These are phyloP conservation scores for Eupithecia inturbata DNA, from an alignment of 2,888 invertebrate species.

Conservation along the genomic window DNA sequence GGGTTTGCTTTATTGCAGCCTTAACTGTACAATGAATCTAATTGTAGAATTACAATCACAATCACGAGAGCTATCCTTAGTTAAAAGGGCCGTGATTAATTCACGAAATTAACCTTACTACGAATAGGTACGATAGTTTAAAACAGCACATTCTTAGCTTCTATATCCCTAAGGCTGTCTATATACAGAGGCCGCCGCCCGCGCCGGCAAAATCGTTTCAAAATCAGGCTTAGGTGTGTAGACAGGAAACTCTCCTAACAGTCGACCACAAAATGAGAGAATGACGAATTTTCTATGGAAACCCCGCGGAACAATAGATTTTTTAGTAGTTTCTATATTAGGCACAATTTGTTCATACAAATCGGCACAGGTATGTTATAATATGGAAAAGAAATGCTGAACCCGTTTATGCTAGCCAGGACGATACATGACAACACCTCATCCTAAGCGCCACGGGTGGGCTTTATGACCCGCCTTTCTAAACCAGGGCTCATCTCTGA, in stretches of 20 bases:
- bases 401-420: neutral
- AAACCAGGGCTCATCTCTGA: constrained; percentile 30
- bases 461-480: constrained; percentile 41
- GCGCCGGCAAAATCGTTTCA: too few relatives aligned
- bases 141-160: neutral
- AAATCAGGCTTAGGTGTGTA: too few relatives aligned
- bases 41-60: neutral
- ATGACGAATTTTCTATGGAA: neutral
- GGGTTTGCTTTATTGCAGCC: too few relatives aligned
- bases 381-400: neutral
- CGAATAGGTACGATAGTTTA: too few relatives aligned
- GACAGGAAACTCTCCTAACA: too few relatives aligned
- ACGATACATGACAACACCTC: constrained; percentile 42
- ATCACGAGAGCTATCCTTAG: neutral
- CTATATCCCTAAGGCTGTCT: neutral
- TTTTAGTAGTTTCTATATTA: too few relatives aligned
- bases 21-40: too few relatives aligned
- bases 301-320: too few relatives aligned
- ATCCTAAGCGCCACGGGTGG: constrained; percentile 33
- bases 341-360: neutral
- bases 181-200: too few relatives aligned
- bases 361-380: neutral
- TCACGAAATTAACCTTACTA: neutral
- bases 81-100: neutral
- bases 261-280: neutral